Percentiles rank a stretch among this genome's conserved stretches.
Evolutionary conservation across 2,888 invertebrate species (phyloP).

Genomic region (Rhyacophila evoluta): DNA sequence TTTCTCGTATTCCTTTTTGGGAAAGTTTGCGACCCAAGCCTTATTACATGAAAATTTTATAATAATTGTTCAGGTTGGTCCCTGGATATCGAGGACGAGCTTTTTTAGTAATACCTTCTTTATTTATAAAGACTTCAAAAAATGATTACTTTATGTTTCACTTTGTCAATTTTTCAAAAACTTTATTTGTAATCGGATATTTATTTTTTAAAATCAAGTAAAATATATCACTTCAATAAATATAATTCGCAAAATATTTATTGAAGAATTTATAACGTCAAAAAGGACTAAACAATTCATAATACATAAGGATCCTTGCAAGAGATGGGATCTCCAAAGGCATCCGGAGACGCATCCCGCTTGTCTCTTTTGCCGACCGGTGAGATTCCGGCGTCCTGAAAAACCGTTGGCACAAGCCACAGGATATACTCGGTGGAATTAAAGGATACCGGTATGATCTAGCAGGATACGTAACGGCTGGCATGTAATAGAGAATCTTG

Average conservation of each 20-base stretch:
- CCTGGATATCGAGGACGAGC: no score
- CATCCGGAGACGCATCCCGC: not conserved
- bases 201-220: no score
- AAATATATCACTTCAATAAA: no score
- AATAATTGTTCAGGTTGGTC: not conserved
- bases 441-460: not conserved
- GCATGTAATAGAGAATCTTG: not conserved
- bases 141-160: no score
- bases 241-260: no score
- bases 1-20: not conserved
- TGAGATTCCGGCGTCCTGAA: not conserved
- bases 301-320: no score
- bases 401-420: not conserved
- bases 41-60: not conserved
- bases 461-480: not conserved
- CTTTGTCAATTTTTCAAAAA: no score
- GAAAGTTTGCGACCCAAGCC: not conserved
- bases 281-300: no score
- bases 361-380: not conserved
- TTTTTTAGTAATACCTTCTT: no score
- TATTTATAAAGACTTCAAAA: no score
- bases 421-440: not conserved
- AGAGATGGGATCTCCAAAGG: not conserved
- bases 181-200: no score
- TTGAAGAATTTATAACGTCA: no score